Evolutionary conservation across 2,797 vertebrate species (phyloP).

Genomic region (Cirrhinus mrigala): DNA sequence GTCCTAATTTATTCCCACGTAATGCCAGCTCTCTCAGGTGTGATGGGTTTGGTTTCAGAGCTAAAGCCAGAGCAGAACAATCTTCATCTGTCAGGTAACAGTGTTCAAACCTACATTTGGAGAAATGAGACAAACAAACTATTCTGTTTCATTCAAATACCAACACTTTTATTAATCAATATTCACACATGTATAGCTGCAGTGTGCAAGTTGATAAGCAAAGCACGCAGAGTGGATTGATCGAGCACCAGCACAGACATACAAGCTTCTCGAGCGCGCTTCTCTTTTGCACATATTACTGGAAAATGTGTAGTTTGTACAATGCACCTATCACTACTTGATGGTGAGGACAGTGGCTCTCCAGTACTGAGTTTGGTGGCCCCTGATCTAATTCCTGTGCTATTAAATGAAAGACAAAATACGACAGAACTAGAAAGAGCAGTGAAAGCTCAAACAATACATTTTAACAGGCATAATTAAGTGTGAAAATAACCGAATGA

Average conservation of each 20-base stretch:
- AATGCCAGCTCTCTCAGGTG: not conserved
- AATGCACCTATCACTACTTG: not conserved
- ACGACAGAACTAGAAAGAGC: too few relatives aligned
- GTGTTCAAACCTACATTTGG: not conserved
- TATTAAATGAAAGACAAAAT: too few relatives aligned
- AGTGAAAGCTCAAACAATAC: too few relatives aligned
- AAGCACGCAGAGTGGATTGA: not conserved
- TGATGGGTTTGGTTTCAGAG: conserved; percentile 6
- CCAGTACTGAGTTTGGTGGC: too few relatives aligned
- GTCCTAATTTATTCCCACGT: not conserved
- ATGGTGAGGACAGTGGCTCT: too few relatives aligned
- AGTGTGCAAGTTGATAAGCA: not conserved
- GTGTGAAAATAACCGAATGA: too few relatives aligned
- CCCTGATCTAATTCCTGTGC: too few relatives aligned
- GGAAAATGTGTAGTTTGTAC: not conserved
- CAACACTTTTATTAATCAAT: not conserved
- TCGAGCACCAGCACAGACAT: not conserved
- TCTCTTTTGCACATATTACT: not conserved
- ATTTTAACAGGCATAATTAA: too few relatives aligned
- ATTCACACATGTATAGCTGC: not conserved
- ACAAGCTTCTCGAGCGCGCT: not conserved
- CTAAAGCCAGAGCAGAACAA: not conserved
- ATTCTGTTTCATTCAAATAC: not conserved
- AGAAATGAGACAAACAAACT: not conserved
- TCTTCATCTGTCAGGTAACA: not conserved